phyloP scores from a whole-genome alignment of 2,888 invertebrate species.

The Trichacis sp. region DNA sequence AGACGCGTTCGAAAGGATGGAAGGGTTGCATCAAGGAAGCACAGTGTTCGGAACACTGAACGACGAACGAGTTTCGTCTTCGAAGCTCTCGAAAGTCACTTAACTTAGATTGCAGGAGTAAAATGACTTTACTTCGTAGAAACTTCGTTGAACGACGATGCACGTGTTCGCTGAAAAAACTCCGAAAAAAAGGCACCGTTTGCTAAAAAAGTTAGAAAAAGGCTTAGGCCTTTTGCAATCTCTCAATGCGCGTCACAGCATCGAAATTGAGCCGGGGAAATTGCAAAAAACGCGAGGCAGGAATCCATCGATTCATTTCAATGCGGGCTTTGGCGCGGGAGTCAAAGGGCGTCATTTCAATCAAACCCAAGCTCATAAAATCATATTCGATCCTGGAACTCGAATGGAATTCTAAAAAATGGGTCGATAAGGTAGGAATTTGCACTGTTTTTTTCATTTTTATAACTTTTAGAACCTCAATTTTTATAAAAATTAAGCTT shows the following conservation, averaged over 20 bases:
- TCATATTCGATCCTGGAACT: slow-evolving; percentile 1
- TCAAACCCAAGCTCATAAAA: background rate
- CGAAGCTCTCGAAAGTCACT: slow-evolving; percentile 67
- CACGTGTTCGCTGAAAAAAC: slow-evolving; percentile 26
- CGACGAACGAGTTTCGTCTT: slow-evolving; percentile 58
- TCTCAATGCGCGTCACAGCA: slow-evolving; percentile 19
- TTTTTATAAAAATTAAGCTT: no score
- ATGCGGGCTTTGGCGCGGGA: background rate
- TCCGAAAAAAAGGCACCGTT: slow-evolving; percentile 38
- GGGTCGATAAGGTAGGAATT: no score
- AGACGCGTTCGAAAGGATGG: slow-evolving; percentile 20
- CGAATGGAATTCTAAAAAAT: background rate
- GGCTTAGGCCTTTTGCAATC: slow-evolving; percentile 28
- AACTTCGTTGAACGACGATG: slow-evolving; percentile 55
- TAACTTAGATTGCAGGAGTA: slow-evolving; percentile 68
- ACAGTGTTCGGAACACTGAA: slow-evolving; percentile 28
- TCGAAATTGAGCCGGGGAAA: background rate
- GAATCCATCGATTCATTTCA: slow-evolving; percentile 12
- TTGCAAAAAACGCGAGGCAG: background rate
- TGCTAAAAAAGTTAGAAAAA: slow-evolving; percentile 24
- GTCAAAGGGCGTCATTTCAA: background rate
- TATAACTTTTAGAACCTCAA: no score
- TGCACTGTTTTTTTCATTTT: no score
- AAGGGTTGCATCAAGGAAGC: slow-evolving; percentile 36
- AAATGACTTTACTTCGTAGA: slow-evolving; percentile 67